Base-by-base conservation (phyloP, 64 coral and sea anemone genomes). In the Cladopsammia gracilis region DNA sequence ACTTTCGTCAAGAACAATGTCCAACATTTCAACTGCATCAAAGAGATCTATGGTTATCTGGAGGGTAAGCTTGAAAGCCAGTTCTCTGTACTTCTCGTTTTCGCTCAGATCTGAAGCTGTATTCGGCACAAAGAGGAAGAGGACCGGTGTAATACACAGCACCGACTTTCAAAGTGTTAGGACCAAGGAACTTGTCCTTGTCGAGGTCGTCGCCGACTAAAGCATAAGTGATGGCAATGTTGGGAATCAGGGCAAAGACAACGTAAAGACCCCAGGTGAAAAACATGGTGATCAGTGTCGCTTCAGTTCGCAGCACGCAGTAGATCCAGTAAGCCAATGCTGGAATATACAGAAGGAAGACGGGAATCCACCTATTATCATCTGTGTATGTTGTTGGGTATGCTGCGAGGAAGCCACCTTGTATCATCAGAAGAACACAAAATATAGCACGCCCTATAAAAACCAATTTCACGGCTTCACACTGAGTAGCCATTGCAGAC, bases 51-150 rank as follows among this genome's bases (percentile, higher is more conserved):
- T 13, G 11, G 83, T 62, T 20, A 88, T 87, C 3, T 62, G 25
- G 15, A 75, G 12, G 0, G 61, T 86, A 2, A 95, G 62, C 19
- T 65, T 77, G 11, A 42, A 51, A 19, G 86, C 54, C 4, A 88
- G 10, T 11, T 87, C 78, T 4, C 0, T 3, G 18, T 72, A n/a
- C 6, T 64, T 23, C 7, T 52, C 24, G 9, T 19, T 15, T 52
- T 24, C 48, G 56, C 50, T 16, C 20, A 19, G 10, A 15, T 70
- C 70, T 13, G n/a, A 9, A 64, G 93, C 75, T 7, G 64, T 95
- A 47, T n/a, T 79, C 8, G 90, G 19, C 10, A 95, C 58, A 5
- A 95, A 46, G 15, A 95, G 75, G 5, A 77, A 43, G 20, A 95
- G 71, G 9, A 46, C 26, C 13, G 81, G 82, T 3, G 72, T 42